These are phyloP conservation scores for Eristalis tenax DNA, from an alignment of 2,888 invertebrate species.

Conservation along the genomic window DNA sequence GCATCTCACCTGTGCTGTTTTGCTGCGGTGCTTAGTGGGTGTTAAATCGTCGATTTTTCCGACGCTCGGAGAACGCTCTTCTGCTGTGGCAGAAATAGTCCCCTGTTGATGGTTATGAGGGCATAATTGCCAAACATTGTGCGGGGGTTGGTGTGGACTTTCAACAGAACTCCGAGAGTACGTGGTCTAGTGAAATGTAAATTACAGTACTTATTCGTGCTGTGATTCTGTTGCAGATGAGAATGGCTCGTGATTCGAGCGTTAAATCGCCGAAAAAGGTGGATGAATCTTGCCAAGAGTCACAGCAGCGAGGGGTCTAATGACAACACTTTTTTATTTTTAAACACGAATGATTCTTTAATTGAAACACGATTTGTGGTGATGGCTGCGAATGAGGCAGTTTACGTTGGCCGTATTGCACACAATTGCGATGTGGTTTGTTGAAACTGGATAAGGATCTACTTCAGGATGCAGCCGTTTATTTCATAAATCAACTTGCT, in stretches of 20 bases:
- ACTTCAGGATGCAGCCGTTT: too few species aligned
- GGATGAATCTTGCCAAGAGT: background rate
- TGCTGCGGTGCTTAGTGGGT: constrained; percentile 3
- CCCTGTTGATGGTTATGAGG: constrained; percentile 5
- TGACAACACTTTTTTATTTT: too few species aligned
- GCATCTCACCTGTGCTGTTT: background rate
- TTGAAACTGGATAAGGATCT: too few species aligned
- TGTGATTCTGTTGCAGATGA: background rate
- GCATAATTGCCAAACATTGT: constrained; percentile 22
- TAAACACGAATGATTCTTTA: too few species aligned
- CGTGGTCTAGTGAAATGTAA: background rate
- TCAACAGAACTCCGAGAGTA: background rate
- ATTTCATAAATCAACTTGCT: too few species aligned
- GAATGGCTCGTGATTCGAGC: background rate
- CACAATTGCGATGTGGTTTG: too few species aligned
- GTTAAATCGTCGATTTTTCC: constrained; percentile 9
- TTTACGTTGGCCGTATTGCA: too few species aligned
- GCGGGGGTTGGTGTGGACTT: background rate
- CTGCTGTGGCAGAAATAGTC: background rate
- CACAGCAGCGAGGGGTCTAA: background rate
- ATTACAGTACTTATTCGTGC: background rate
- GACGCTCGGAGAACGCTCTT: background rate
- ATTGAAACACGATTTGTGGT: too few species aligned
- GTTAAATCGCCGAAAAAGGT: background rate
- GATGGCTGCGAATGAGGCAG: too few species aligned